Percentiles rank a stretch among this genome's conserved stretches.
phyloP scores from a whole-genome alignment of 2,888 invertebrate species.

The Ophion slaviceki region DNA sequence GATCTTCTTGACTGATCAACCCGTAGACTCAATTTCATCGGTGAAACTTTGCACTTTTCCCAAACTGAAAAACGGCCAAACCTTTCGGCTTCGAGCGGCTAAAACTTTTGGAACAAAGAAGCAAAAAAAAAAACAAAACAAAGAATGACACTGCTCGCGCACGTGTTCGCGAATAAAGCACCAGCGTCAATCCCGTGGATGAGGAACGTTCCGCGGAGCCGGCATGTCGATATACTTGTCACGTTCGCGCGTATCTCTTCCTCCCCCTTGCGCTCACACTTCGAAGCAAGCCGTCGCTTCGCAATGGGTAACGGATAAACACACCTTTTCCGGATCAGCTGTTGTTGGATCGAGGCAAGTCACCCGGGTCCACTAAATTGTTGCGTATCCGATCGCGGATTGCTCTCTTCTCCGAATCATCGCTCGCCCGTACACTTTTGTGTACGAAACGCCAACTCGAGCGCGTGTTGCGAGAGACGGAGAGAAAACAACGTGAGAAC shows the following conservation, averaged over 20 bases:
- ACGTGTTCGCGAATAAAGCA: constrained; percentile 52
- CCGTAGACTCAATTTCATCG: too few species aligned
- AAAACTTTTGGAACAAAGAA: neutral
- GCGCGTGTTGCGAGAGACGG: too few species aligned
- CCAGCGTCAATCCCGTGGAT: constrained; percentile 42
- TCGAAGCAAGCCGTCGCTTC: constrained; percentile 10
- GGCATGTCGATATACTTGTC: constrained; percentile 35
- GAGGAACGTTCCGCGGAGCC: constrained; percentile 33
- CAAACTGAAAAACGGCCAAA: neutral
- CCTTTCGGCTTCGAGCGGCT: neutral
- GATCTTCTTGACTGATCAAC: constrained; percentile 16
- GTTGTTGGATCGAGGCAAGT: constrained; percentile 10
- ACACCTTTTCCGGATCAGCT: constrained; percentile 5
- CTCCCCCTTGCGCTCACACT: constrained; percentile 1
- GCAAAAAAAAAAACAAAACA: neutral
- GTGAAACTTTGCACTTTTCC: neutral
- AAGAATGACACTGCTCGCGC: constrained; percentile 27
- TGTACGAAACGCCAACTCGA: neutral
- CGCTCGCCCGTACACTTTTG: neutral
- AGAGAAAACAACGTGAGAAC: constrained; percentile 35
- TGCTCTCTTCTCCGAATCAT: neutral
- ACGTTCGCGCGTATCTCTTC: constrained; percentile 4
- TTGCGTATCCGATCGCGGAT: neutral
- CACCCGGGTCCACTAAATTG: too few species aligned
- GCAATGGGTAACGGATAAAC: constrained; percentile 5